Base-by-base conservation (phyloP, 2,797 vertebrate species). In the Corythornis leucogaster region DNA sequence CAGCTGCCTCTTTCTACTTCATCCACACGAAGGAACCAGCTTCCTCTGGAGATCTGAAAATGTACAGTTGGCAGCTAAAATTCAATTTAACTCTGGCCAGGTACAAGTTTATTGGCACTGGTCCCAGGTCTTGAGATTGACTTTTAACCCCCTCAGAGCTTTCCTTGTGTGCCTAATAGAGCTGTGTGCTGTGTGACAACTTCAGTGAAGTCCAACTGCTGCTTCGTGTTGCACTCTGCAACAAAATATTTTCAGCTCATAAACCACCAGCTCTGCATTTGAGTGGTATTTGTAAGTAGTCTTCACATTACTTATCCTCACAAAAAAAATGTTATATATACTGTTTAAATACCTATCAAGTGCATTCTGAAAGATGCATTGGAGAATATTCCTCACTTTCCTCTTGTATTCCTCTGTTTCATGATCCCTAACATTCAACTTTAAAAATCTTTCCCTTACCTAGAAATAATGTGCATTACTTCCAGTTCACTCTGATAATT, bases 71-170 rank as follows among this genome's bases (percentile, higher is more conserved):
- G 93, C 90, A 79, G 87, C 94, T 97, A 95, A 96, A 97, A 96
- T 97, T 97, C 94, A 97, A 94, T 97, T 96, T 97, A 94, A 95
- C 68, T 91, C 79, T 93, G 83, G 73, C 91, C 78, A 93, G 82
- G 91, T 92, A 67, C 89, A 90, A 81, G 91, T 95, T 96, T 96
- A 95, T 93, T 95, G 94, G 91, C 93, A 88, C 28, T 51, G 58
- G 53, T 92, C 74, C 46, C 85, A 55, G 79, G 84, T 61, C 68
- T 93, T 76, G 77, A 26, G 8, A 94, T 89, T 94, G 90, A 86
- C 83, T 96, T 96, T 97, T 97, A 96, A 96, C 93, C 87, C 91
- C 81, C 82, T 94, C 61, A 71, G 87, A 95, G 73, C 66, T 64
- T 93, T 68, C 26, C 82, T 42, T 78, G 12, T 93, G 51, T 86